These are phyloP conservation scores for Theristicus caerulescens DNA, from an alignment of 2,113 vertebrate genomes.

Conservation along the genomic window DNA sequence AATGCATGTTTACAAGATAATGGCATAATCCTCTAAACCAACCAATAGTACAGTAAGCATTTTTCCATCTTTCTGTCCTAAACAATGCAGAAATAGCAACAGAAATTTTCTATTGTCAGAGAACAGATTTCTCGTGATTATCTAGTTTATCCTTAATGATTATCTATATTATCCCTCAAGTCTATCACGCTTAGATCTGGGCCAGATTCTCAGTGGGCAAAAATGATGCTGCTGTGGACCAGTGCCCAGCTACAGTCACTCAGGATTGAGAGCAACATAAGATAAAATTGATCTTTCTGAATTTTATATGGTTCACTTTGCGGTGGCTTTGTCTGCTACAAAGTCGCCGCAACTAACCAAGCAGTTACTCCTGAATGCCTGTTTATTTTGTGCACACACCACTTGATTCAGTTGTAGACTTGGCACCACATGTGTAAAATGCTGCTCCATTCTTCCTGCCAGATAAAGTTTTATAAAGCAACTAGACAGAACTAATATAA, in stretches of 20 bases:
- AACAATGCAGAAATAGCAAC: neutral
- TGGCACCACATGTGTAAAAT: neutral
- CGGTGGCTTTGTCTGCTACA: neutral
- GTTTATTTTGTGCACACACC: neutral
- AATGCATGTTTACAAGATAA: conserved; percentile 3
- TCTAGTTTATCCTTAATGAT: neutral
- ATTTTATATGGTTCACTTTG: neutral
- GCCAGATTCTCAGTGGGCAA: neutral
- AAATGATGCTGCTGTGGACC: neutral
- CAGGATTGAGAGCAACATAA: neutral
- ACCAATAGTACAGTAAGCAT: neutral
- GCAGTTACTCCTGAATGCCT: neutral
- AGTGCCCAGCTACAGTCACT: neutral
- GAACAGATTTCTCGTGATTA: neutral
- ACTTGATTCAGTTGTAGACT: neutral
- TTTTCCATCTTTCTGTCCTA: neutral
- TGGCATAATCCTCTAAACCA: neutral
- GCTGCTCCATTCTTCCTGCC: neutral
- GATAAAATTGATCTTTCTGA: neutral
- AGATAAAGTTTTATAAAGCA: neutral
- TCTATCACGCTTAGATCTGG: neutral
- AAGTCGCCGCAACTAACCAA: neutral
- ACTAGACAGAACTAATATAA: neutral
- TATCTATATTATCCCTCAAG: neutral
- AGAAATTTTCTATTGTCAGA: neutral